Base-by-base conservation (phyloP, 2,888 invertebrate species). In the Punctoribates punctum region DNA sequence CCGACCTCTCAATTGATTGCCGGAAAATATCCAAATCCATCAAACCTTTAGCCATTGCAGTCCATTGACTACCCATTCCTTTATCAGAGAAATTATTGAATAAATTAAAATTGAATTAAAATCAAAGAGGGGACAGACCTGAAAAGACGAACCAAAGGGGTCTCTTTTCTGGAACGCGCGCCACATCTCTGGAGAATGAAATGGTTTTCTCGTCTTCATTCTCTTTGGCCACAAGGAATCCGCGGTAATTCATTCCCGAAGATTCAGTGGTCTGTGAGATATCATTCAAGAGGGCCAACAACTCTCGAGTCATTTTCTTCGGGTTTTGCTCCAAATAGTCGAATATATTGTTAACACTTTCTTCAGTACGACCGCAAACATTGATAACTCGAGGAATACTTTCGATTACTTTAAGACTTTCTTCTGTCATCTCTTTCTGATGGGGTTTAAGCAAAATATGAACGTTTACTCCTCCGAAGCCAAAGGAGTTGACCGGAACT, bases 381-480 rank as follows among this genome's bases (percentile, higher is more conserved):
- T 89, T 85, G 73, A 93, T 88, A 54, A 94, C 85, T 79, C 91
- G 88, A 5, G 91, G 90, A 65, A 88, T 87, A 81, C 60, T 54
- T 48, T 65, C 77, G 29, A 74, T 42, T 27, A 78, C 46, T 46
- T 51, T 60, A 23, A n/a, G 29, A n/a, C 60, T 46, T 38, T 75
- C 76, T 65, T 38, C 38, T 9, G 76, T 62, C 6, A 62, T 17
- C 48, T 65, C 67, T 29, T 90, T 90, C 0, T 90, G 88, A 83
- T 92, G 90, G 8, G 93, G 91, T 83, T 90, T 89, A 17, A 96
- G 87, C 80, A 96, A 87, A 0, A 94, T 85, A 85, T 96, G 96
- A n/a, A 93, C 94, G 85, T 96, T 96, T 62, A 95, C 94, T 75
- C 99, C 99, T 78, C 98, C 98, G 85, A 98, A 98, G 23, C 98